Base-by-base conservation (phyloP, 2,888 invertebrate genomes). In the Drosophila diplacantha region DNA sequence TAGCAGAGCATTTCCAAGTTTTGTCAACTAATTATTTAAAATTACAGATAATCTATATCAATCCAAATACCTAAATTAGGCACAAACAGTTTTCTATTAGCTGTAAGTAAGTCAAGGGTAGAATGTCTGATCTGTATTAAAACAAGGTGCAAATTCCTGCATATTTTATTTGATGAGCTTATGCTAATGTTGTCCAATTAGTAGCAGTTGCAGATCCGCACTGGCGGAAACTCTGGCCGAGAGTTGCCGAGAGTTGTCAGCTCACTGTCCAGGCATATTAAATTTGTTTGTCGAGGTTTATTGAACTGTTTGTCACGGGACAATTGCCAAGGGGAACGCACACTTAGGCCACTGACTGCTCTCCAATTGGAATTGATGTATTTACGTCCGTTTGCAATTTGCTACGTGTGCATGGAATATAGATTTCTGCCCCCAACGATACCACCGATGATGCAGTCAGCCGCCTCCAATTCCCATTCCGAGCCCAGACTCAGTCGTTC, bases 311-410 rank as follows among this genome's bases (percentile, higher is more conserved):
- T 71, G 74, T 61, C 81, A 67, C 55, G 63, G 60, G 61, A 54
- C 46, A 58, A 44, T 22, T 29, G 31, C 14, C 22, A 47, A 24
- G 46, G 38, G 43, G 49, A 24, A 26, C 58, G 24, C 39, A 29
- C 62, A 60, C 51, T 66, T 60, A 50, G 60, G 49, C 52, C 44
- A 61, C 62, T 65, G 60, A 68, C 47, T 72, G 73, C 74, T 69
- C 74, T 65, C 67, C 80, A 76, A 71, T 72, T 74, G 51, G 67
- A 66, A 73, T 81, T 78, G 75, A 80, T 83, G 83, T 74, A 74
- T 80, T 81, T 78, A 78, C 81, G 78, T 80, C 80, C 83, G 83
- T 70, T 83, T 78, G 83, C 72, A 75, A 80, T 80, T 83, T 80
- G 74, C 81, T 71, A 80, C 78, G 80, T 78, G 78, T 60, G 77